Evolutionary conservation across 2,113 vertebrate species (phyloP).

Genomic region (Nycticryphes semicollaris): DNA sequence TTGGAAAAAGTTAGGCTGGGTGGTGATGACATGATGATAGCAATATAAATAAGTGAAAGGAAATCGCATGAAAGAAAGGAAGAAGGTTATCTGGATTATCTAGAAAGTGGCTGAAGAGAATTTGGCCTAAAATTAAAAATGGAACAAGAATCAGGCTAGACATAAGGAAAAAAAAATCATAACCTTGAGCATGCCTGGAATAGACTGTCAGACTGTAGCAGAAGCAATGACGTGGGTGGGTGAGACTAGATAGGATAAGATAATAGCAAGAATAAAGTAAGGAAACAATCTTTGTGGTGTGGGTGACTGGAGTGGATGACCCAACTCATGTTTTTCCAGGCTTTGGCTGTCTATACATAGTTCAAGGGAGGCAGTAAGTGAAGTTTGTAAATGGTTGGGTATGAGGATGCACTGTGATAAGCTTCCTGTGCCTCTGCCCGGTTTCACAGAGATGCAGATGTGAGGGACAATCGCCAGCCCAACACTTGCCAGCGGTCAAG

Average conservation of each 20-base stretch:
- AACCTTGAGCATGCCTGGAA: conserved; percentile 33
- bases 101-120: conserved; percentile 39
- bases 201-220: not conserved
- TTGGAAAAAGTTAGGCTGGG: conserved; percentile 11
- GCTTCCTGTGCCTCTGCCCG: not conserved
- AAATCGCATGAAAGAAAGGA: conserved; percentile 64
- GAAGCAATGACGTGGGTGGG: conserved; percentile 34
- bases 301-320: not conserved
- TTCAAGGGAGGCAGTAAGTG: not conserved
- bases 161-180: conserved; percentile 5
- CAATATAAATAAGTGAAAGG: conserved; percentile 58
- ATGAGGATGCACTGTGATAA: fast-evolving
- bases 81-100: conserved; percentile 57
- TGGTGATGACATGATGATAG: conserved; percentile 37
- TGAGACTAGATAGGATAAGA: conserved; percentile 58
- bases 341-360: not conserved
- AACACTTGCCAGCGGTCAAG: not conserved
- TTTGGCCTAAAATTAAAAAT: conserved; percentile 62
- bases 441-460: not conserved
- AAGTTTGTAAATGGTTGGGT: not conserved
- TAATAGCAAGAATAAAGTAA: conserved; percentile 29
- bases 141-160: conserved; percentile 41
- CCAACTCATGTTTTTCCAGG: not conserved
- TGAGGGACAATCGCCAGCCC: not conserved
- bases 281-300: conserved; percentile 22